These are phyloP conservation scores for Melanotaenia duboulayi DNA, from an alignment of 2,113 vertebrate genomes.

Conservation along the genomic window DNA sequence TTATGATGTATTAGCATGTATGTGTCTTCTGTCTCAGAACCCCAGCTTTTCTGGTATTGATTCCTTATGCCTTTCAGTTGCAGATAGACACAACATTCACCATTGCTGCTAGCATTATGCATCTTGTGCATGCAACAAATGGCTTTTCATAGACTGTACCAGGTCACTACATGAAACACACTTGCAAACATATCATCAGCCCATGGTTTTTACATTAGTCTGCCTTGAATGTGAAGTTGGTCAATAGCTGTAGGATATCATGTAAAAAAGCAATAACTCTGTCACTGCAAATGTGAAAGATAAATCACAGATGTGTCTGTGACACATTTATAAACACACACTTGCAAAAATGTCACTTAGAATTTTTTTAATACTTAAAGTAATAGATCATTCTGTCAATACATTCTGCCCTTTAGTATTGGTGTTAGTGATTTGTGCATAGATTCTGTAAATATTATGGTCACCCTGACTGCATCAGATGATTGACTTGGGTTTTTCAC, in stretches of 20 bases:
- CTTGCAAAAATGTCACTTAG: conserved; percentile 18
- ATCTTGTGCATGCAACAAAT: conserved; percentile 36
- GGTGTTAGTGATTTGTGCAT: conserved; percentile 63
- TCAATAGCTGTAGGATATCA: conserved; percentile 20
- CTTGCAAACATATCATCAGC: conserved; percentile 4
- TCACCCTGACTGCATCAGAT: conserved; percentile 50
- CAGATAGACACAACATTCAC: conserved; percentile 53
- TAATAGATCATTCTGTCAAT: conserved; percentile 43
- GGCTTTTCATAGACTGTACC: conserved; percentile 17
- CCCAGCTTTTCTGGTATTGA: conserved; percentile 32
- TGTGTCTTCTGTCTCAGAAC: conserved; percentile 35
- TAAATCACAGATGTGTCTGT: conserved; percentile 9
- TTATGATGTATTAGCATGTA: conserved; percentile 15
- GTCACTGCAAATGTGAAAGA: conserved; percentile 27
- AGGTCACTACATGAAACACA: not conserved
- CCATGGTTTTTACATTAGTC: conserved; percentile 23
- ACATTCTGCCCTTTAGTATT: conserved; percentile 35
- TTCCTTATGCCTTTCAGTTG: conserved; percentile 35
- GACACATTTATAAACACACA: conserved; percentile 39
- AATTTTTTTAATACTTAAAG: conserved; percentile 27
- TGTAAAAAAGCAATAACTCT: conserved; percentile 27
- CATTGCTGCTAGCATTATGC: conserved; percentile 19
- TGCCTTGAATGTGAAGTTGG: conserved; percentile 30
- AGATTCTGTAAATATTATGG: conserved; percentile 73
- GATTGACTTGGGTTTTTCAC: conserved; percentile 56